These are phyloP conservation scores for Hesperophylax magnus DNA, from an alignment of 1,140 invertebrate species.

Conservation along the genomic window DNA sequence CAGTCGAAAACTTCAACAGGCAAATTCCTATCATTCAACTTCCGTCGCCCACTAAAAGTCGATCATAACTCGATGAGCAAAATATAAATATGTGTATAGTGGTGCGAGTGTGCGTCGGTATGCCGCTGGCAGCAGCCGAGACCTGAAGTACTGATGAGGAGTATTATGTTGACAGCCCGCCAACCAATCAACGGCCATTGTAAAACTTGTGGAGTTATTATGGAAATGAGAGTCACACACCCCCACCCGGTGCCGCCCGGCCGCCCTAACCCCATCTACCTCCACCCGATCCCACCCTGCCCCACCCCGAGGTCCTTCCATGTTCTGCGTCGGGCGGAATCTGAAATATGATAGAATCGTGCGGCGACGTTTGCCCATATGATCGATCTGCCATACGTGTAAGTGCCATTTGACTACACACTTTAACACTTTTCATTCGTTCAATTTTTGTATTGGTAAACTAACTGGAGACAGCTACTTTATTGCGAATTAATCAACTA, in stretches of 20 bases:
- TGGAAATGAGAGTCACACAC: slow-evolving; percentile 41
- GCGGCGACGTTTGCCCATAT: neutral
- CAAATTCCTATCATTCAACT: neutral
- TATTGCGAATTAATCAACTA: too few relatives aligned
- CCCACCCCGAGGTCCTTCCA: neutral
- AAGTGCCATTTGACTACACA: too few relatives aligned
- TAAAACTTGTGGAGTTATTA: slow-evolving; percentile 29
- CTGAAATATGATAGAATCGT: slow-evolving; percentile 25
- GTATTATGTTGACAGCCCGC: slow-evolving; percentile 33
- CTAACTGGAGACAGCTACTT: too few relatives aligned
- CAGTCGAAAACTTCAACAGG: neutral
- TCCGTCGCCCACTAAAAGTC: too few relatives aligned
- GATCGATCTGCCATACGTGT: too few relatives aligned
- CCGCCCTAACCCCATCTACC: neutral
- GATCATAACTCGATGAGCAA: too few relatives aligned
- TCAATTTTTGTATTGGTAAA: too few relatives aligned
- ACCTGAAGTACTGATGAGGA: slow-evolving; percentile 21
- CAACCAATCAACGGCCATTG: slow-evolving; percentile 38
- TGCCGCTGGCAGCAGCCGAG: neutral
- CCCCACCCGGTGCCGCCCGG: neutral
- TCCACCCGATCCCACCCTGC: too few relatives aligned
- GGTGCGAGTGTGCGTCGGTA: neutral
- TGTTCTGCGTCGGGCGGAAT: slow-evolving; percentile 9
- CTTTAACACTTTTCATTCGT: too few relatives aligned
- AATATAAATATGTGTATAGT: neutral